Base-by-base conservation (phyloP, 2,888 invertebrate genomes). In the Nymphalis polychloros region DNA sequence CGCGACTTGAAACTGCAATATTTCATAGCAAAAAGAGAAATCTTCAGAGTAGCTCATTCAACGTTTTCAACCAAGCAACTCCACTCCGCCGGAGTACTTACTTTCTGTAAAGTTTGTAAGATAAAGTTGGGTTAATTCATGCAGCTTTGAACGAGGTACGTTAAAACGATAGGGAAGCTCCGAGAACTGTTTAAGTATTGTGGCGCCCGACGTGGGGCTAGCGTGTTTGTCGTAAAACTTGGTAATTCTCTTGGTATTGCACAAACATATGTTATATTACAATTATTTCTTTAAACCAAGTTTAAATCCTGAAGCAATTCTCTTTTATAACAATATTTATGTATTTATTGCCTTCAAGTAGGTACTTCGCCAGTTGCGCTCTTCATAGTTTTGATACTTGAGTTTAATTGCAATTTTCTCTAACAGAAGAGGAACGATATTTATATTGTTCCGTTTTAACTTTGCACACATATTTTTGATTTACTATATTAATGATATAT, bases 181-280 rank as follows among this genome's bases (percentile, higher is more conserved):
- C 53, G 2, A 35, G 55, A 50, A 53, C 35, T 47, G 65, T 60
- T 61, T 47, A 19, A 16, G 49, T 61, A 64, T 63, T 49, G 53
- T 64, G 68, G 67, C 64, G 64, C 59, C 66, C 70, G 53, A 63
- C 63, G 66, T 60, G 70, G 66, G 66, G 35, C 62, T 57, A 13
- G 59, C 31, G 4, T 55, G 55, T 35, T 55, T 55, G 55, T 55
- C 55, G 55, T 55, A 8, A 35, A 55, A 55, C 55, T 55, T 55
- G 31, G 35, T 16, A 31, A 31, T 17, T 31, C 8, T 2, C 31
- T 31, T 4, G 20, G 0, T 23, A 16, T 23, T 3, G 20, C 10
- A 13, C n/a, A 55, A n/a, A 55, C 2, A 31, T 10, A 31, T 2
- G 1, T n/a, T 31, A 17, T 31, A 7, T 27, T 55, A 23, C 16